Base-by-base conservation (phyloP, 2,113 vertebrate genomes). In the Plestiodon gilberti region DNA sequence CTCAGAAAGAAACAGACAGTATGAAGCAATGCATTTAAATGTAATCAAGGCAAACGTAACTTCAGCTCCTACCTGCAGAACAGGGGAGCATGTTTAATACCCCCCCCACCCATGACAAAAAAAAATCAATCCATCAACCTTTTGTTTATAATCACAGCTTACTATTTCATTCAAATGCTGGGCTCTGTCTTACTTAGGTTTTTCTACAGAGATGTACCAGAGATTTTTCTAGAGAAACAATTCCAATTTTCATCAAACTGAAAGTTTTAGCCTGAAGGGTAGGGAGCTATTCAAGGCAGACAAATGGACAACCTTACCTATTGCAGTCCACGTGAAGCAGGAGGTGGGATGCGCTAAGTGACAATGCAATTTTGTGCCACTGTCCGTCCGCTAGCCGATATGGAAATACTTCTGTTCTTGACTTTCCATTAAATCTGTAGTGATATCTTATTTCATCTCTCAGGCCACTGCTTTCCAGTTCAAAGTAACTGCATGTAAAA, bases 401-500 rank as follows among this genome's bases (percentile, higher is more conserved):
- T 0, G 98, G 98, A 92, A 99, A 98, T n/a, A 97, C 97, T 92
- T 99, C 98, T 0, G 97, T 98, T 67, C 97, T 97, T 0, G 97
- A 96, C 93, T 97, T 98, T 82, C 98, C 98, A 0, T 96, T 94
- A 87, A 96, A 98, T 77, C 97, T 97, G 92, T 98, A 99, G 94
- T 98, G 98, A 80, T 98, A 99, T 67, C 98, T 96, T 77, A 99
- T 97, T 95, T 99, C 98, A 89, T 99, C 98, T 82, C 98, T 95
- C 87, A 98, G 95, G 13, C 98, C 98, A 1, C 98, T 99, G 97
- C 98, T 99, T 94, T 99, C 98, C 97, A 99, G 93, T 93, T 99
- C 98, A 94, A 99, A 99, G 93, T 98, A 99, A 94, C 98, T 99
- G 96, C 28, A 81, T 9, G 17, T 5, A 88, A 94, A 96, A 92